Percentiles rank a stretch among this genome's conserved stretches.
Evolutionary conservation across 2,113 vertebrate genomes (phyloP).

Genomic region (Martes martes): DNA sequence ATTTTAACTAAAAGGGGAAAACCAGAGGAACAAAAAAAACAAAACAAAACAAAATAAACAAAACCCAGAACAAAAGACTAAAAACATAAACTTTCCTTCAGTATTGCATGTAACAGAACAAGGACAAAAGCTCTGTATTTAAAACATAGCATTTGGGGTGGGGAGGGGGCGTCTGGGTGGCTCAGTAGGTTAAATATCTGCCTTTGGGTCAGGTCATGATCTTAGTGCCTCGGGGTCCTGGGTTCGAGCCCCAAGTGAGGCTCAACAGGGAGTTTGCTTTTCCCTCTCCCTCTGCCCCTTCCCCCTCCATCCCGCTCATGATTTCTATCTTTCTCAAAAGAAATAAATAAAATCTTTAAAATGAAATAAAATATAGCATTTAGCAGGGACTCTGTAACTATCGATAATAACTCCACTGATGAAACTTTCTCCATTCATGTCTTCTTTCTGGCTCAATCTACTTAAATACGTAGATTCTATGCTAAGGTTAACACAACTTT

Average conservation of each 20-base stretch:
- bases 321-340: background rate
- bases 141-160: background rate
- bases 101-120: background rate
- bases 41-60: background rate
- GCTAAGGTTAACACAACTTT: background rate
- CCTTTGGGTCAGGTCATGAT: background rate
- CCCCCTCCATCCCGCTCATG: background rate
- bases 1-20: constrained; percentile 8
- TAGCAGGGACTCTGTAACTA: background rate
- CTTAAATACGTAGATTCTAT: background rate
- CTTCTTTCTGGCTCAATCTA: background rate
- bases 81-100: background rate
- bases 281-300: background rate
- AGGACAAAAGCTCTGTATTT: background rate
- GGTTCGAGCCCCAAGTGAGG: background rate
- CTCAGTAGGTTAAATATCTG: background rate
- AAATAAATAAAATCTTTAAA: background rate
- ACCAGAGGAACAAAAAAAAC: background rate
- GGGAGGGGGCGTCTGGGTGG: background rate
- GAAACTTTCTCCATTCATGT: background rate
- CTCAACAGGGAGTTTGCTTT: background rate
- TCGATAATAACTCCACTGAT: background rate
- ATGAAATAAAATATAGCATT: background rate
- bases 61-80: background rate
- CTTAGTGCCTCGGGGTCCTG: background rate